Evolutionary conservation across 2,888 invertebrate species (phyloP).

Genomic region (Tachina fera): DNA sequence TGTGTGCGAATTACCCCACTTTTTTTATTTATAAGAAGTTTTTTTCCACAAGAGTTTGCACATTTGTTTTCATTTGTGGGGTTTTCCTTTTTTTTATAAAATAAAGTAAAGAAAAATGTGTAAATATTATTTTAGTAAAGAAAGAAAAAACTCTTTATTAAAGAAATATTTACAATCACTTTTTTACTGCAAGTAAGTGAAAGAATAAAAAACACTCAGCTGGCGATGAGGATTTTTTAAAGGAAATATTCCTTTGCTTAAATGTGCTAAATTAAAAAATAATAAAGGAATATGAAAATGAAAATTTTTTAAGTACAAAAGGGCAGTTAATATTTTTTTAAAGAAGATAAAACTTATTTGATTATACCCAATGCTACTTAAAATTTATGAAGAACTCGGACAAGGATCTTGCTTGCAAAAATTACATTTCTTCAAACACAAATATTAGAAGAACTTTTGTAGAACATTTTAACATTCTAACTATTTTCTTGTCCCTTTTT

Average conservation of each 20-base stretch:
- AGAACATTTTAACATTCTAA: too few species aligned
- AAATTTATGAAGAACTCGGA: too few species aligned
- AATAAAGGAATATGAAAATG: neutral
- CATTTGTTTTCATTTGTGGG: conserved; percentile 10
- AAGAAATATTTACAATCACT: neutral
- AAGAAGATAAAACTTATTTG: too few species aligned
- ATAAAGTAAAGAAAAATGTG: neutral
- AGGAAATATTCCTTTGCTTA: neutral
- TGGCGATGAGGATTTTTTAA: neutral
- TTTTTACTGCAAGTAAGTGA: too few species aligned
- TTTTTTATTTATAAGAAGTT: conserved; percentile 15
- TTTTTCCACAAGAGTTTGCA: neutral
- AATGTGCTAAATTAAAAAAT: too few species aligned
- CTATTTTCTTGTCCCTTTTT: too few species aligned
- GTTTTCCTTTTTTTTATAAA: neutral
- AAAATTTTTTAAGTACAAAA: too few species aligned
- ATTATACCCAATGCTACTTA: too few species aligned
- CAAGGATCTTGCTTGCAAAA: too few species aligned
- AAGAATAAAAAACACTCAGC: neutral
- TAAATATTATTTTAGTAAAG: conserved; percentile 48
- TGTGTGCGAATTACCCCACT: conserved; percentile 72
- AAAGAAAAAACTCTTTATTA: neutral
- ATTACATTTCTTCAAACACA: too few species aligned
- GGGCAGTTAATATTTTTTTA: too few species aligned
- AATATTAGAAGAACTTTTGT: too few species aligned